phyloP scores from a whole-genome alignment of 1,140 invertebrate species.

The Harlomillsia oculata region DNA sequence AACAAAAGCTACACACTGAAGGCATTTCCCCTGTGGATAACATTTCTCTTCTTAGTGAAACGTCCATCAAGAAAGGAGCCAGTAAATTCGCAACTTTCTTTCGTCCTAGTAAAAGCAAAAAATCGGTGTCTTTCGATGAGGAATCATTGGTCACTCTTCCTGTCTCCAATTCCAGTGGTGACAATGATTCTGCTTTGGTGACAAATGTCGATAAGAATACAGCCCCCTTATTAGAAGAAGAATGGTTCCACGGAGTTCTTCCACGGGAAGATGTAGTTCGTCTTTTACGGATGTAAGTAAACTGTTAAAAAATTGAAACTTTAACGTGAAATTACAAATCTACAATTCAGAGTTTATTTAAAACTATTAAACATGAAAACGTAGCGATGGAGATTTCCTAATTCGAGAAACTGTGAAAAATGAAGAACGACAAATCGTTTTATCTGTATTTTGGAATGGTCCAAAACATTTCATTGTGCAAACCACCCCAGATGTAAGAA shows the following conservation, averaged over 20 bases:
- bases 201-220: conserved; percentile 26
- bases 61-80: conserved; percentile 12
- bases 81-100: conserved; percentile 31
- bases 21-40: conserved; percentile 16
- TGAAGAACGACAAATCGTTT: conserved; percentile 81
- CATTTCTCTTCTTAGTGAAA: conserved; percentile 29
- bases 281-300: conserved; percentile 51
- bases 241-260: conserved; percentile 95
- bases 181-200: conserved; percentile 2
- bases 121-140: conserved; percentile 34
- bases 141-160: neutral
- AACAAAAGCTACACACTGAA: conserved; percentile 4
- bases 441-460: conserved; percentile 90
- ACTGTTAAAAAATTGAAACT: no score
- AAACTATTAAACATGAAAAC: no score
- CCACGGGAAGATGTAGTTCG: conserved; percentile 91
- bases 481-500: conserved; percentile 68
- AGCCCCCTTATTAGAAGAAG: conserved; percentile 63
- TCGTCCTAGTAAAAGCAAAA: conserved; percentile 19
- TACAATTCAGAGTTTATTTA: no score
- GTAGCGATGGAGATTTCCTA: conserved; percentile 79
- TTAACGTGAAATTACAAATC: no score
- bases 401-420: conserved; percentile 89
- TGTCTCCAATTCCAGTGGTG: neutral
- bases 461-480: conserved; percentile 93